Evolutionary conservation across 2,888 invertebrate species (phyloP), one percentile per base, ranked within the genome.

Genomic region (Chymomyza procnemis): DNA sequence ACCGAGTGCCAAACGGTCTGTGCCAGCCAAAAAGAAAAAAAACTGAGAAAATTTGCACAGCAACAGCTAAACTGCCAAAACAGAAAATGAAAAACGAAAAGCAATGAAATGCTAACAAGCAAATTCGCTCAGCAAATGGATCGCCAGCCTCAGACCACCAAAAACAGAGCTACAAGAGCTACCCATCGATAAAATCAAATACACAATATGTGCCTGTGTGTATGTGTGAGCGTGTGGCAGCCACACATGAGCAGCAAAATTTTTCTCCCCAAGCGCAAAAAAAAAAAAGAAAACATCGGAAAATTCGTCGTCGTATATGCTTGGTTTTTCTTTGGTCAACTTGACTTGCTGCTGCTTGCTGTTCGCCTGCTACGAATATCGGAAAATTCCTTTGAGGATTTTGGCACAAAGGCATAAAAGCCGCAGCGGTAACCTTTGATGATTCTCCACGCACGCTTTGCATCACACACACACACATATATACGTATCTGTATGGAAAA

Each of bases 331-430:
- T 81, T 26, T 83, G 81, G 84, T 85, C 84, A 81, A 75, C 70
- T 79, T 75, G 75, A 71, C 75, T 73, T 77, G 69, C 84, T 82
- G 72, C 34, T 54, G 67, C 5, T 61, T 74, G 61, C 85, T 85
- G 81, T 75, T 84, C 87, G 83, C 90, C 90, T 88, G 87, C 74
- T 90, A 81, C 69, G 76, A 86, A 88, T 88, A 90, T 89, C 89
- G 89, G 89, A 90, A 90, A 90, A 90, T 90, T 90, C 89, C 88
- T 89, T 89, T 90, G 90, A 89, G 89, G 88, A 89, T 86, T 84
- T 80, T 85, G 80, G 76, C 79, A 84, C 85, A 88, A 88, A 89
- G 89, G 82, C 81, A 71, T 68, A 85, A 80, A 78, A 73, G 69
- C 80, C 79, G 80, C 79, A 61, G 79, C 85, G 88, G 83, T 76